A percentile compares a stretch with the other conserved stretches of the same genome.
These are phyloP conservation scores for Plutella xylostella DNA, from an alignment of 2,888 invertebrate genomes.

Conservation along the genomic window DNA sequence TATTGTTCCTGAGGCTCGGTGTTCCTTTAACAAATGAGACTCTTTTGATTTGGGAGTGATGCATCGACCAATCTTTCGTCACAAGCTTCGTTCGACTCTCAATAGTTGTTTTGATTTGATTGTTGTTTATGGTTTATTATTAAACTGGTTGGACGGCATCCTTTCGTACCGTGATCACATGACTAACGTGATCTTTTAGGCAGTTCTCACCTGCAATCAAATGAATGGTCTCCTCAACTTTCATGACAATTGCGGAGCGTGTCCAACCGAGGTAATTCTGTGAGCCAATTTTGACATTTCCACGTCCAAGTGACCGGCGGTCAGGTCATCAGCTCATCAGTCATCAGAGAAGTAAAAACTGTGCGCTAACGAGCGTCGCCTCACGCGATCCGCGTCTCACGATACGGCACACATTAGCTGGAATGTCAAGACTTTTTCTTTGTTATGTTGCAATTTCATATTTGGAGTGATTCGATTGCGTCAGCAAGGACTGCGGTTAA, in stretches of 20 bases:
- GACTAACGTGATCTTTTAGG: too few relatives aligned
- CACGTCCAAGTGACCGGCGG: conserved; percentile 9
- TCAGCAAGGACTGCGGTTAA: too few relatives aligned
- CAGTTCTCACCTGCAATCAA: too few relatives aligned
- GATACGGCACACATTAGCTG: too few relatives aligned
- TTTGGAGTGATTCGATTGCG: too few relatives aligned
- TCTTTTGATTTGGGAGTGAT: conserved; percentile 37
- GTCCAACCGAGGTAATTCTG: too few relatives aligned
- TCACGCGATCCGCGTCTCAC: conserved; percentile 14
- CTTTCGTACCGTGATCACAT: too few relatives aligned
- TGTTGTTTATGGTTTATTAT: neutral
- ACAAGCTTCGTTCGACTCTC: too few relatives aligned
- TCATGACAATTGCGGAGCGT: too few relatives aligned
- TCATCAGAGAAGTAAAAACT: conserved; percentile 11
- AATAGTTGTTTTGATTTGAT: neutral
- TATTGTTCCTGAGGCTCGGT: conserved; percentile 52
- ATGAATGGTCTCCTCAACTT: too few relatives aligned
- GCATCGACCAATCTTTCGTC: conserved; percentile 11
- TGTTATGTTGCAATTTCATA: too few relatives aligned
- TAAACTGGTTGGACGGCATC: neutral
- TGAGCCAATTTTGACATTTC: neutral
- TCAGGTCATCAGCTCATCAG: conserved; percentile 16
- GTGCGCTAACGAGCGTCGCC: conserved; percentile 17
- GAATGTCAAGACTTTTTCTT: too few relatives aligned
- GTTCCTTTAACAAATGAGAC: conserved; percentile 39